These are phyloP conservation scores for Zaprionus lachaisei DNA, from an alignment of 1,140 invertebrate genomes.

Conservation along the genomic window DNA sequence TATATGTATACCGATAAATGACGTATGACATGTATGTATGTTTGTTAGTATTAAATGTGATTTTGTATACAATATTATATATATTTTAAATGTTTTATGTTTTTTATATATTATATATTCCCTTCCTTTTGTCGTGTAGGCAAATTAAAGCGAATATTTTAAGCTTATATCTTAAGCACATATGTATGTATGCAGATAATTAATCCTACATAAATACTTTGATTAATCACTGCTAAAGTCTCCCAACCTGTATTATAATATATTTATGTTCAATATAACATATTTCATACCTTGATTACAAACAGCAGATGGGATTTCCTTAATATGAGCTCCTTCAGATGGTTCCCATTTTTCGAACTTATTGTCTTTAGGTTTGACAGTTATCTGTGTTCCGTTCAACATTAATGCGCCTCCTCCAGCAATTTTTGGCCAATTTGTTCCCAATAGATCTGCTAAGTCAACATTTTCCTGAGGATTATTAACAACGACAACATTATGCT, in stretches of 20 bases:
- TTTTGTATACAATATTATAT: too few species aligned
- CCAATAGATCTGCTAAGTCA: conserved; percentile 84
- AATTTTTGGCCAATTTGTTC: conserved; percentile 74
- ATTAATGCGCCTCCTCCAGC: conserved; percentile 65
- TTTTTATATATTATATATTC: too few species aligned
- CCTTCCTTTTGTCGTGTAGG: too few species aligned
- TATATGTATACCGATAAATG: neutral
- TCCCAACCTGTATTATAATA: neutral
- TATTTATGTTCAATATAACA: neutral
- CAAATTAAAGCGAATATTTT: too few species aligned
- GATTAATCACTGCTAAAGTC: too few species aligned
- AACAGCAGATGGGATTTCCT: neutral
- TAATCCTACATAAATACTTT: too few species aligned
- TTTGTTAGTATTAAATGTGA: too few species aligned
- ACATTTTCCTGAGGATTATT: conserved; percentile 56
- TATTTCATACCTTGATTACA: conserved; percentile 4
- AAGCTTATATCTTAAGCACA: too few species aligned
- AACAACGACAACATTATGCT: conserved; percentile 80
- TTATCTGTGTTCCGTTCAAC: conserved; percentile 46
- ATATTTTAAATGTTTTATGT: too few species aligned
- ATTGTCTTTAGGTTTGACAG: conserved; percentile 25
- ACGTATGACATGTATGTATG: neutral
- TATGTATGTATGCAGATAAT: too few species aligned
- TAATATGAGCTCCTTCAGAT: neutral
- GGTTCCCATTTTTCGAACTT: conserved; percentile 22